A percentile compares a stretch with the other conserved stretches of the same genome.
These are phyloP conservation scores for Numenius arquata DNA, from an alignment of 2,113 vertebrate genomes.

Conservation along the genomic window DNA sequence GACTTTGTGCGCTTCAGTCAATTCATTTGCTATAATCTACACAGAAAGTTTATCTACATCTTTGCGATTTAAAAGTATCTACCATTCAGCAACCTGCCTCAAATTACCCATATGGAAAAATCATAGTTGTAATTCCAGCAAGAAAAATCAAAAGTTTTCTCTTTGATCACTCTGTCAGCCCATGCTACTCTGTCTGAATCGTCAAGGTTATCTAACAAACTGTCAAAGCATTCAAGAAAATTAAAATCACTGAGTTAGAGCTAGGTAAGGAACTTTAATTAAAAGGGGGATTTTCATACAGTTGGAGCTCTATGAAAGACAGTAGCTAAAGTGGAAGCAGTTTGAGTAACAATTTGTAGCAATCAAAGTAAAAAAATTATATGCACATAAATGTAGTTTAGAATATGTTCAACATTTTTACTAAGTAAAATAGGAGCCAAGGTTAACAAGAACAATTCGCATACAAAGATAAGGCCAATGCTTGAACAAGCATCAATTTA, in stretches of 20 bases:
- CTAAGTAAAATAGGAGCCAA: not conserved
- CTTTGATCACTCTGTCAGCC: not conserved
- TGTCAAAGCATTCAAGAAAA: not conserved
- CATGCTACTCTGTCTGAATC: not conserved
- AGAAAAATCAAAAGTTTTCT: not conserved
- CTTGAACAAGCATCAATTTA: not conserved
- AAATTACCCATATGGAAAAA: not conserved
- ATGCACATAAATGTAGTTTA: not conserved
- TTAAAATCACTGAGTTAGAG: not conserved
- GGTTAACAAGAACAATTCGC: not conserved
- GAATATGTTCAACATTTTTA: not conserved
- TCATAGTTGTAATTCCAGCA: not conserved
- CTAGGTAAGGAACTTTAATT: not conserved
- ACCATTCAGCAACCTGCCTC: not conserved
- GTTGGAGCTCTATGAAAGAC: not conserved
- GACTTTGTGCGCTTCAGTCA: not conserved
- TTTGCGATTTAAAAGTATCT: not conserved
- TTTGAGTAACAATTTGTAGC: not conserved
- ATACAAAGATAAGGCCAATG: not conserved
- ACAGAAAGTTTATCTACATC: not conserved
- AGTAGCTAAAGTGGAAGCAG: not conserved
- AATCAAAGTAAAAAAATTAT: not conserved
- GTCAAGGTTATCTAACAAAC: not conserved
- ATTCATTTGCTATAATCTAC: not conserved
- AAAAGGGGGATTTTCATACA: not conserved